Conservation (phyloP, 2,113 vertebrate species). For the Rhinopomastus cyanomelas region DNA sequence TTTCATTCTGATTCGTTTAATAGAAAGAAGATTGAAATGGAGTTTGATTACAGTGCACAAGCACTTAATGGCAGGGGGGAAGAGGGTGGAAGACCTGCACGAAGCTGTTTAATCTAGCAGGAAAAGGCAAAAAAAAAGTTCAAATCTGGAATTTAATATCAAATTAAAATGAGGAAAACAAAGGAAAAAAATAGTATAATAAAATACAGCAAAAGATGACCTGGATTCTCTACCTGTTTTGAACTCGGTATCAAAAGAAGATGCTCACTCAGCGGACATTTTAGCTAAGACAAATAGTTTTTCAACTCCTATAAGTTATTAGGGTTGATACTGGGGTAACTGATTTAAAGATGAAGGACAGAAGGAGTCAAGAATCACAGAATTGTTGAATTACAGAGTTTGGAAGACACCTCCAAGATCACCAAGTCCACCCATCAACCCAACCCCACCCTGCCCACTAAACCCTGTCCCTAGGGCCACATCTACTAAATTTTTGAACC, state of each 20-base stretch:
- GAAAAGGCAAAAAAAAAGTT: neutral
- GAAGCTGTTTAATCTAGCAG: neutral
- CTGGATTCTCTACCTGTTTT: neutral
- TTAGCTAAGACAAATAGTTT: neutral
- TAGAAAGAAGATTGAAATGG: neutral
- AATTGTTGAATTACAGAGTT: too few species aligned
- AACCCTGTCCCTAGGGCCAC: too few species aligned
- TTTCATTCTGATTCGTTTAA: neutral
- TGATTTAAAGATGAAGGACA: neutral
- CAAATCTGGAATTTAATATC: neutral
- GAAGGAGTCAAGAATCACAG: neutral
- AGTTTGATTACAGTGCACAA: neutral
- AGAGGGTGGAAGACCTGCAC: neutral
- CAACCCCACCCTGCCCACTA: too few species aligned
- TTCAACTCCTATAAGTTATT: neutral
- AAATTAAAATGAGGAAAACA: neutral
- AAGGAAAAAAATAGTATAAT: too few species aligned
- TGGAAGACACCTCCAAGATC: too few species aligned
- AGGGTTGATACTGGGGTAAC: neutral
- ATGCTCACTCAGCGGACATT: neutral
- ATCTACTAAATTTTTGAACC: too few species aligned
- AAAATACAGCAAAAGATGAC: accelerated
- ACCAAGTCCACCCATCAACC: too few species aligned
- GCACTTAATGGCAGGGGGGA: neutral
- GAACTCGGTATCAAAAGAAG: neutral